These are phyloP conservation scores for Grapholita molesta DNA, from an alignment of 1,140 invertebrate genomes.

Conservation along the genomic window DNA sequence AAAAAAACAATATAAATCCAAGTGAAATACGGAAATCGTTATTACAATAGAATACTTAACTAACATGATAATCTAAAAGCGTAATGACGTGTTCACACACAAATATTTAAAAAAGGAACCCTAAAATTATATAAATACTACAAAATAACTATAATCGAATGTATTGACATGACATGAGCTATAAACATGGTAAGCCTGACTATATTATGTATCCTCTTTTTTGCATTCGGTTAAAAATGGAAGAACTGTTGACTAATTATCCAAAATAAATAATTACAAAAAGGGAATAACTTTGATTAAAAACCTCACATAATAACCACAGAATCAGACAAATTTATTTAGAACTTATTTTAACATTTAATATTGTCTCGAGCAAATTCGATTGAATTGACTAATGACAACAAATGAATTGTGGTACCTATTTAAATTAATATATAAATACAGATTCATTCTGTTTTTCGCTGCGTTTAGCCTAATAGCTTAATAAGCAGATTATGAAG, in stretches of 20 bases:
- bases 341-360: not conserved
- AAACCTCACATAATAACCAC: not conserved
- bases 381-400: no score
- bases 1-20: not conserved
- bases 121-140: constrained; percentile 10
- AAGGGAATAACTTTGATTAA: not conserved
- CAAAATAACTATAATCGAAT: not conserved
- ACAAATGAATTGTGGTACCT: not conserved
- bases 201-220: not conserved
- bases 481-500: no score
- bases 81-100: constrained; percentile 7
- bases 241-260: not conserved
- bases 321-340: not conserved
- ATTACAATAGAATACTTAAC: not conserved
- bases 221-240: not conserved
- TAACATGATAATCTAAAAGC: constrained; percentile 9
- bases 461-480: no score
- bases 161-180: not conserved
- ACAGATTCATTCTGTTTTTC: no score
- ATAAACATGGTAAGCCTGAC: not conserved
- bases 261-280: not conserved
- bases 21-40: not conserved
- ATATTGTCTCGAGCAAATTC: not conserved
- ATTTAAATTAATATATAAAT: no score
- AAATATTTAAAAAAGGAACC: constrained; percentile 1